These are phyloP conservation scores for Clavelina lepadiformis DNA, from an alignment of 23 tunicate species.

Conservation along the genomic window DNA sequence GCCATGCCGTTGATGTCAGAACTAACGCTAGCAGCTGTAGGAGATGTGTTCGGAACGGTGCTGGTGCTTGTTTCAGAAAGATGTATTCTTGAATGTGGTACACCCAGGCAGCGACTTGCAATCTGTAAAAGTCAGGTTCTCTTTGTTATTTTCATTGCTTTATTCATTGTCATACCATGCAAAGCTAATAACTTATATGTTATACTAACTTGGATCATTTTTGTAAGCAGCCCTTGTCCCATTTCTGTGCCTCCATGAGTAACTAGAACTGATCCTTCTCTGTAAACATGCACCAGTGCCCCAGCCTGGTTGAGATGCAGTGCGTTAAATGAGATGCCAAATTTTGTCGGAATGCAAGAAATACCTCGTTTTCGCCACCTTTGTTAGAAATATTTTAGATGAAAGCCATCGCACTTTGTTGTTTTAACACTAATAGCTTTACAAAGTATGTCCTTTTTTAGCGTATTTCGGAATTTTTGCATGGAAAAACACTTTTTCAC, in stretches of 20 bases:
- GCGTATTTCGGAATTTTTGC: too few species aligned
- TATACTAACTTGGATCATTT: conserved; percentile 95
- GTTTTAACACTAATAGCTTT: too few species aligned
- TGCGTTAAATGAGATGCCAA: conserved; percentile 11
- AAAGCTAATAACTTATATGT: not conserved
- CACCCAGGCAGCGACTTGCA: conserved; percentile 70
- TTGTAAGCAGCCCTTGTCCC: conserved; percentile 97
- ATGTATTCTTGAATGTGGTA: conserved; percentile 48
- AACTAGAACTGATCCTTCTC: conserved; percentile 77
- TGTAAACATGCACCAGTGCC: conserved; percentile 73
- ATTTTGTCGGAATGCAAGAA: conserved; percentile 20
- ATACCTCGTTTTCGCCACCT: conserved; percentile 47
- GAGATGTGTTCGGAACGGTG: conserved; percentile 77
- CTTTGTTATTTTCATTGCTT: not conserved
- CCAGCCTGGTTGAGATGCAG: conserved; percentile 70
- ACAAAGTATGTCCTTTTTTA: too few species aligned
- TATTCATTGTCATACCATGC: not conserved
- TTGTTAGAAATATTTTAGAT: too few species aligned
- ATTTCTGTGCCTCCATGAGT: conserved; percentile 95
- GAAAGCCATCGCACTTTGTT: too few species aligned
- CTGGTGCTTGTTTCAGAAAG: conserved; percentile 72
- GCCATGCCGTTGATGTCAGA: conserved; percentile 91
- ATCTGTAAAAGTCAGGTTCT: conserved; percentile 31
- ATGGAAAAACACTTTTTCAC: too few species aligned
- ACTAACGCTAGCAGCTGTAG: conserved; percentile 77